Percentiles rank a stretch among this genome's conserved stretches.
Evolutionary conservation across 2,888 invertebrate genomes (phyloP).

Genomic region (Cephus nigrinus): DNA sequence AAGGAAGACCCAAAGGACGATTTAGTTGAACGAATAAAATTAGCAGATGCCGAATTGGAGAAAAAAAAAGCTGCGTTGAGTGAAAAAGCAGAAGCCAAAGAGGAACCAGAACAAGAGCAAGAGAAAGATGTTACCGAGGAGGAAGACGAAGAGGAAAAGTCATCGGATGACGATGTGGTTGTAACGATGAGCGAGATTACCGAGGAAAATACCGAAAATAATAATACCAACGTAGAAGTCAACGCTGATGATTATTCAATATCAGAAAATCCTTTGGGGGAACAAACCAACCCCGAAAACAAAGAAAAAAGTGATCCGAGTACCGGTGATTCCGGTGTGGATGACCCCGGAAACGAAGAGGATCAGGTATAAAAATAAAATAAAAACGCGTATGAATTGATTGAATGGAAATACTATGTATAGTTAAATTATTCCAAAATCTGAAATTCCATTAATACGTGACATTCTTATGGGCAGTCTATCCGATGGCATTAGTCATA

Average conservation of each 20-base stretch:
- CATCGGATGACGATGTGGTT: background rate
- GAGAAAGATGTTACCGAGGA: slow-evolving; percentile 23
- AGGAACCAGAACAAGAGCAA: slow-evolving; percentile 26
- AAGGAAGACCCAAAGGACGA: slow-evolving; percentile 36
- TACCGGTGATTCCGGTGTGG: slow-evolving; percentile 67
- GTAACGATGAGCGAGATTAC: background rate
- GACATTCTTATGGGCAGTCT: background rate
- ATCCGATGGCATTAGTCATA: background rate
- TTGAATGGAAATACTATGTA: background rate
- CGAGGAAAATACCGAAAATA: slow-evolving; percentile 1
- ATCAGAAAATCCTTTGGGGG: slow-evolving; percentile 25
- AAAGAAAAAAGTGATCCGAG: slow-evolving; percentile 62
- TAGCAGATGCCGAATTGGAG: slow-evolving; percentile 42
- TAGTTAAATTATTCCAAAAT: background rate
- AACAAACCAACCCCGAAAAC: slow-evolving; percentile 33
- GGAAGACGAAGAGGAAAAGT: slow-evolving; percentile 14
- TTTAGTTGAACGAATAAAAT: slow-evolving; percentile 50
- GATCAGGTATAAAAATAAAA: background rate
- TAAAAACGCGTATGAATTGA: background rate
- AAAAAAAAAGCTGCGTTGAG: slow-evolving; percentile 16
- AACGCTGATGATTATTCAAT: slow-evolving; percentile 13
- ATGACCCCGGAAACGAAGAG: slow-evolving; percentile 68
- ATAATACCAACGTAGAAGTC: background rate
- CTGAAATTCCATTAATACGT: background rate
- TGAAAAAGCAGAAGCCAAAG: slow-evolving; percentile 18